Conservation (phyloP, 2,888 invertebrate genomes). For the Physocephala rufipes region DNA sequence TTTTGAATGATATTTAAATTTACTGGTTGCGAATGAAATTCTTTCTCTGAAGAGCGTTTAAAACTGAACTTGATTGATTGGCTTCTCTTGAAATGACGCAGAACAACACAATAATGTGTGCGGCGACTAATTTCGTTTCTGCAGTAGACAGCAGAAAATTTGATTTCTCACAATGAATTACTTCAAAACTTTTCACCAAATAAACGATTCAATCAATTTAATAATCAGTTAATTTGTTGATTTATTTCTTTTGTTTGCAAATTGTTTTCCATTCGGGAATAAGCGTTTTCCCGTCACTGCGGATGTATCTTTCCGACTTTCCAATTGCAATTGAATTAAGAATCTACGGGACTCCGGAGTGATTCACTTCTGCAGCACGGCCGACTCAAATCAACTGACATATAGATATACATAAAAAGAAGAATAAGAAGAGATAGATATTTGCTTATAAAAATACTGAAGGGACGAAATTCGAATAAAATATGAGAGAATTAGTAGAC, state of each 20-base stretch:
- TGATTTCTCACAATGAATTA: background rate
- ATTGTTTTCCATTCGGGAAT: constrained; percentile 10
- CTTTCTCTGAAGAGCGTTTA: background rate
- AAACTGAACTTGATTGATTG: constrained; percentile 7
- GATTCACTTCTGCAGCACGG: background rate
- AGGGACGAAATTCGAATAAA: too few species aligned
- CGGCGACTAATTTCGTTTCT: constrained; percentile 19
- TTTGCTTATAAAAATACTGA: too few species aligned
- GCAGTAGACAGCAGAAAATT: constrained; percentile 4
- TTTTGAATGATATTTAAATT: constrained; percentile 54
- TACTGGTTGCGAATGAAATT: constrained; percentile 23
- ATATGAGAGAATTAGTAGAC: background rate
- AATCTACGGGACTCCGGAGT: constrained; percentile 4
- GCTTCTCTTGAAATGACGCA: background rate
- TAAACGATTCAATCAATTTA: constrained; percentile 5
- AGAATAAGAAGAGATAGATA: constrained; percentile 3
- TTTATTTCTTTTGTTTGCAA: constrained; percentile 6
- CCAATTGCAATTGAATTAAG: constrained; percentile 7
- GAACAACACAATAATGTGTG: constrained; percentile 25
- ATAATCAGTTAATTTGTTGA: background rate
- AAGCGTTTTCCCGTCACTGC: background rate
- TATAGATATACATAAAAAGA: constrained; percentile 21
- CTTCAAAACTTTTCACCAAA: too few species aligned
- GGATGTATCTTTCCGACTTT: constrained; percentile 3
- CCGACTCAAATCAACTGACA: constrained; percentile 32